phyloP scores from a whole-genome alignment of 2,113 vertebrate genomes.

The Oceanites oceanicus region DNA sequence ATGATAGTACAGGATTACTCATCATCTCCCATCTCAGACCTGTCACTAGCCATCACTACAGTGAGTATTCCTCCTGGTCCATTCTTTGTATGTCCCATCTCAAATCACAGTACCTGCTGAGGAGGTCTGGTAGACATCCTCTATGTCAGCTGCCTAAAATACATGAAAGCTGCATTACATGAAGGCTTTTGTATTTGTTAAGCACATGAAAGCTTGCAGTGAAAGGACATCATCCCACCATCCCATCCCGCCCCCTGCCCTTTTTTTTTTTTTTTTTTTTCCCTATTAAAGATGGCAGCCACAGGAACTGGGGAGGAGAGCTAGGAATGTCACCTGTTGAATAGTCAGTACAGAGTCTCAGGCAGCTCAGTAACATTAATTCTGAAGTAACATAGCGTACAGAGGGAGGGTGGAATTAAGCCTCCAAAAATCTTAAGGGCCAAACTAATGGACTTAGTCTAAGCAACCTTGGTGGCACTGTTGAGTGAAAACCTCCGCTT shows the following conservation, averaged over 20 bases:
- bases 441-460: neutral
- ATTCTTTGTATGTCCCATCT: neutral
- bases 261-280: neutral
- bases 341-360: neutral
- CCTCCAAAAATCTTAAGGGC: neutral
- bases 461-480: neutral
- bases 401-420: neutral
- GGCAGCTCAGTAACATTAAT: neutral
- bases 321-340: neutral
- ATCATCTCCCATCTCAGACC: neutral
- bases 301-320: neutral
- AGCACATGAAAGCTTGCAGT: neutral
- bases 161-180: fast-evolving
- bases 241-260: fast-evolving
- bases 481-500: neutral
- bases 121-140: neutral
- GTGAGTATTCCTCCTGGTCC: neutral
- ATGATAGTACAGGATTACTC: neutral
- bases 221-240: neutral
- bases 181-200: neutral
- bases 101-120: neutral
- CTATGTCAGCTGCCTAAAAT: neutral
- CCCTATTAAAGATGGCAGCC: neutral
- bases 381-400: neutral
- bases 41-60: neutral